phyloP scores from a whole-genome alignment of 2,113 vertebrate genomes.

The Otocyon megalotis region DNA sequence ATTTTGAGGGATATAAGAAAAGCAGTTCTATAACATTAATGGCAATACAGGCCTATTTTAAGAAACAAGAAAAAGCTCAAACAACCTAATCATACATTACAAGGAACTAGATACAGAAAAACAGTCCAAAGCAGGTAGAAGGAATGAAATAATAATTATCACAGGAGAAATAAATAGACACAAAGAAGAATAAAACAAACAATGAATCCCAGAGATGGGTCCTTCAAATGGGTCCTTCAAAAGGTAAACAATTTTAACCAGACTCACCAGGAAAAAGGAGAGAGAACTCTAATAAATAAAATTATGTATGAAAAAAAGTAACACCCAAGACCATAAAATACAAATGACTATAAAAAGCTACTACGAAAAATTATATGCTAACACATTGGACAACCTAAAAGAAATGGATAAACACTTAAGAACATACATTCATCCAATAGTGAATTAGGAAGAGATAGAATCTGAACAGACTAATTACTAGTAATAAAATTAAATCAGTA shows the following conservation, averaged over 20 bases:
- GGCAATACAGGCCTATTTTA: not conserved
- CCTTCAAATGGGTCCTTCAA: not conserved
- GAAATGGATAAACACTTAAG: not conserved
- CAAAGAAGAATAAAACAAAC: not conserved
- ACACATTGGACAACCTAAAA: not conserved
- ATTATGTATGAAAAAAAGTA: not conserved
- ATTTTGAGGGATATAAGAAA: not conserved
- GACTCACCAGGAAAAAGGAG: not conserved
- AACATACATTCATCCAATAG: not conserved
- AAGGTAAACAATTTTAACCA: not conserved
- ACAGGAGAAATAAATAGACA: not conserved
- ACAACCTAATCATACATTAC: not conserved
- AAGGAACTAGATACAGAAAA: not conserved
- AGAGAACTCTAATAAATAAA: not conserved
- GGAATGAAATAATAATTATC: not conserved
- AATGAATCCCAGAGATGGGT: not conserved
- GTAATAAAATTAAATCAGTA: not conserved
- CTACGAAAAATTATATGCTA: not conserved
- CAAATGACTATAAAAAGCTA: not conserved
- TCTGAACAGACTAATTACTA: not conserved
- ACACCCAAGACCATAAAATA: not conserved
- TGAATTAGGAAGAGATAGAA: not conserved
- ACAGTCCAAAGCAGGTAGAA: not conserved
- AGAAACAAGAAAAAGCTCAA: not conserved
- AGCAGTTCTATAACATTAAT: not conserved